Evolutionary conservation across 23 tunicate species (phyloP), one percentile per base, ranked within the genome.

Genomic region (Halocynthia roretzi): DNA sequence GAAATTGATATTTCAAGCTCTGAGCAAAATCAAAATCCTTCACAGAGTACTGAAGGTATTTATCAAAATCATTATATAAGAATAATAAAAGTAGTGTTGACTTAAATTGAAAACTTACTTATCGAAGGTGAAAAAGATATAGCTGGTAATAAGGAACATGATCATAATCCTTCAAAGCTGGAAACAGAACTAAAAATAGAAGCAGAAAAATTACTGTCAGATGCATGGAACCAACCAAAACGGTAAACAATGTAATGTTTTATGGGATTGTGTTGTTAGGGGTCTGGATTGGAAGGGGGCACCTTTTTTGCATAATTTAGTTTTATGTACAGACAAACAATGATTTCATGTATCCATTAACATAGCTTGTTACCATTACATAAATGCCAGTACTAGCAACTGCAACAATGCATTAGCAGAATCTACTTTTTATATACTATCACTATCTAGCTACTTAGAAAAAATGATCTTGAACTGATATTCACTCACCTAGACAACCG

Each of bases 151-250:
- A 31, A 4, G 44, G 44, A 31, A 31, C 44, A 31, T 4, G 44
- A 31, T 31, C 44, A 31, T 31, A 31, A 31, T 31, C 44, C 44
- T 31, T 31, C 44, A 4, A 31, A 0, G 44, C 44, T 31, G 44
- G 44, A 31, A 31, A 4, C 44, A 0, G 44, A 31, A 31, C 44
- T 31, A 4, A 31, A 31, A 31, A 31, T 31, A 31, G 70, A 65
- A 65, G 70, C 70, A 20, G 70, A 9, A 40, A 11, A 65, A 48
- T 6, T 65, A 65, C 31, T 65, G 31, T 11, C 70, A 8, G 70
- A 65, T 65, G 6, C 31, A 10, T 65, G 70, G 70, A 20, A 5
- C 9, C 70, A 65, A 65, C 70, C 70, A 9, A 65, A 65, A 48
- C 22, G 31, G 31, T 48, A 15, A 10, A 65, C 70, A 65, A 15